Base-by-base conservation (phyloP, 2,888 invertebrate species). In the Phasia obesa region DNA sequence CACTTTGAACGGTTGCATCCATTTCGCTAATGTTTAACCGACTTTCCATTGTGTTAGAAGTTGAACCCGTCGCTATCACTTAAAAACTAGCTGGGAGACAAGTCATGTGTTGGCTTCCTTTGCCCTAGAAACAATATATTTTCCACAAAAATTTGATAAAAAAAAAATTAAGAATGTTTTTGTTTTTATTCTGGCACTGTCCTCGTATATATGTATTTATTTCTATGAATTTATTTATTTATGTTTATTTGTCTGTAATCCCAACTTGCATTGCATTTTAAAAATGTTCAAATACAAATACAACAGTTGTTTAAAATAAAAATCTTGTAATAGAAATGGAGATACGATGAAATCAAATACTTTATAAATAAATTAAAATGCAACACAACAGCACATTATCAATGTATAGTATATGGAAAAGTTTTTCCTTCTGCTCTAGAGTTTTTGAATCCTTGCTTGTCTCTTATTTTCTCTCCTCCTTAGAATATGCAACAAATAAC, bases 331-430 rank as follows among this genome's bases (percentile, higher is more conserved):
- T 44, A 42, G 38, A 19, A 25, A 47, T 15, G 57, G 0, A 73
- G 57, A 59, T 51, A 71, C 74, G 70, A 75, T 75, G 65, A 75
- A 83, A 83, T 83, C 82, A 83, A 75, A 83, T 83, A 65, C 82
- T 83, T 83, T 79, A 83, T 78, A 83, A 83, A 83, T 83, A 83
- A 83, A 83, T 75, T 83, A 75, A 83, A 83, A 83, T 83, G 65
- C 82, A 83, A 71, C 78, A 78, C 82, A 83, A 78, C 82, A 78
- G 53, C 74, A 70, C 78, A 83, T 83, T 83, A 65, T 65, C 64
- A 78, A 70, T 65, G 78, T 23, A 59, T 51, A 57, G n/a, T n/a
- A n/a, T n/a, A n/a, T n/a, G n/a, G n/a, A 9, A 31, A 44, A 11
- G 19, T 51, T 21, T 51, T 51, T 38, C 51, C 4, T 57, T 17